These are phyloP conservation scores for Miichthys miiuy DNA, from an alignment of 2,797 vertebrate genomes.

Conservation along the genomic window DNA sequence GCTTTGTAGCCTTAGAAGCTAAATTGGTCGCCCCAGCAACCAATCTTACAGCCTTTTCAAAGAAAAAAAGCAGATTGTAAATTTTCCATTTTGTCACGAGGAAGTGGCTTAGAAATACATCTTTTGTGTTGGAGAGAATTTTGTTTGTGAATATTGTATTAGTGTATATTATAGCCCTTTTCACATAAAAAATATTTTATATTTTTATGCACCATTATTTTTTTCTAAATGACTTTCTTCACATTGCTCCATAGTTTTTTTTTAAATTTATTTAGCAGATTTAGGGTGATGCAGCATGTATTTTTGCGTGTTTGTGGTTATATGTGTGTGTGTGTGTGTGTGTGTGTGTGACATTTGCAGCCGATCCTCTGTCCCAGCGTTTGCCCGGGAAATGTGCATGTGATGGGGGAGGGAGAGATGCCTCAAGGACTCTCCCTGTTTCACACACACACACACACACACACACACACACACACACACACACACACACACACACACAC, in stretches of 20 bases:
- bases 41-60: constrained; percentile 54
- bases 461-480: constrained; percentile 17
- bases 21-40: constrained; percentile 74
- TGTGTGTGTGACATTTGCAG: constrained; percentile 74
- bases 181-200: neutral
- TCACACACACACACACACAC: constrained; percentile 26
- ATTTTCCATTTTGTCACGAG: constrained; percentile 43
- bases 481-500: constrained; percentile 21
- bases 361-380: constrained; percentile 57
- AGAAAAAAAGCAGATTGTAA: constrained; percentile 38
- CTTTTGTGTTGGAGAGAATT: constrained; percentile 2
- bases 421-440: constrained; percentile 69
- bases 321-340: neutral
- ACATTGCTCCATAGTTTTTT: neutral
- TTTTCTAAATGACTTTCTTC: neutral
- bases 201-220: neutral
- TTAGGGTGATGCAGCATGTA: constrained; percentile 6
- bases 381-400: constrained; percentile 55
- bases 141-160: neutral
- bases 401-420: constrained; percentile 64
- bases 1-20: constrained; percentile 69
- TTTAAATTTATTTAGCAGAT: constrained; percentile 1
- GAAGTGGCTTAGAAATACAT: constrained; percentile 14
- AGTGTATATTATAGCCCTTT: neutral
- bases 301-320: neutral